A percentile compares a stretch with the other conserved stretches of the same genome.
phyloP scores from a whole-genome alignment of 2,113 vertebrate genomes.

The mouse (Mus musculus) region GRCm39 chr3:84727001-84727500 shows the following conservation, averaged over 20 bases:
- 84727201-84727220: conserved; percentile 7
- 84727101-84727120: no score
- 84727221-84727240: conserved; percentile 24
- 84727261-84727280: not conserved
- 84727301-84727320: not conserved
- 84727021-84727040: not conserved
- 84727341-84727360: not conserved
- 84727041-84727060: not conserved
- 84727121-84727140: not conserved
- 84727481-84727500: not conserved
- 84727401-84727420: not conserved
- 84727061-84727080: not conserved
- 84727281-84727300: not conserved
- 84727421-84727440: conserved; percentile 8
- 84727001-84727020: not conserved
- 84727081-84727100: not conserved
- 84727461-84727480: not conserved
- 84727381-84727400: conserved; percentile 3
- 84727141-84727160: conserved; percentile 30
- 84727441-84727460: conserved; percentile 10
- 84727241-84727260: conserved; percentile 17
- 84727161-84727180: not conserved
- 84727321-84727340: not conserved
- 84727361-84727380: conserved; percentile 11
- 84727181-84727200: not conserved